phyloP scores from a whole-genome alignment of 1,140 invertebrate species.

The Drosophila guanche region DNA sequence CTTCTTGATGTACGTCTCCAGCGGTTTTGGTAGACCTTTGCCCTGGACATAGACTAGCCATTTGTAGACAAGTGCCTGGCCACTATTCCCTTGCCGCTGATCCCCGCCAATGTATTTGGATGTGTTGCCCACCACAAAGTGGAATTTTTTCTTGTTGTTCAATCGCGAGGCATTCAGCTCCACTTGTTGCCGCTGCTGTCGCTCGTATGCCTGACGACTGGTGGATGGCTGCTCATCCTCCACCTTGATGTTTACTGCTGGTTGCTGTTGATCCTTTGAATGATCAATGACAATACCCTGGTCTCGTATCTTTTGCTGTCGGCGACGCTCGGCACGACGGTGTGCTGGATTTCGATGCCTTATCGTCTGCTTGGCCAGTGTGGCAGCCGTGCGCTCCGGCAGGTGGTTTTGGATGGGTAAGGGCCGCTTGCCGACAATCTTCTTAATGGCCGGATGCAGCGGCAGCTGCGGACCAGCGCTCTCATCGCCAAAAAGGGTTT shows the following conservation, averaged over 20 bases:
- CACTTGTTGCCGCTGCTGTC: constrained; percentile 53
- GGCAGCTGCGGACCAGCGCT: constrained; percentile 84
- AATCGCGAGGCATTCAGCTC: constrained; percentile 62
- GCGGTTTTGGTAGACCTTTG: constrained; percentile 84
- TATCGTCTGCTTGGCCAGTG: constrained; percentile 83
- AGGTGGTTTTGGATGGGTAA: constrained; percentile 72
- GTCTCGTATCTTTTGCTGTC: constrained; percentile 59
- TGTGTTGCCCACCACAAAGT: constrained; percentile 91
- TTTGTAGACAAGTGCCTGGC: constrained; percentile 91
- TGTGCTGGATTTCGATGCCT: constrained; percentile 57
- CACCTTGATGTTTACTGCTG: background rate
- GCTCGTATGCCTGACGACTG: constrained; percentile 53
- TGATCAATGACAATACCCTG: constrained; percentile 77
- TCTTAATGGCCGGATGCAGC: constrained; percentile 90
- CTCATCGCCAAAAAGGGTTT: constrained; percentile 54
- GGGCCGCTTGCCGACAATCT: constrained; percentile 86
- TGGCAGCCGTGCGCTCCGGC: constrained; percentile 84
- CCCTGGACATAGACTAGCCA: constrained; percentile 93
- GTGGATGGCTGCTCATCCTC: constrained; percentile 59
- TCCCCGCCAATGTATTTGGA: constrained; percentile 90
- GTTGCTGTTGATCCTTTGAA: constrained; percentile 32
- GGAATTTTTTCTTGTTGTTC: constrained; percentile 75
- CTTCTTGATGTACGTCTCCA: constrained; percentile 88
- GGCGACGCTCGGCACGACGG: constrained; percentile 48
- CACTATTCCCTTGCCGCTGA: constrained; percentile 4